Base-by-base conservation (phyloP, 2,888 invertebrate species). In the Spilarctia lutea region DNA sequence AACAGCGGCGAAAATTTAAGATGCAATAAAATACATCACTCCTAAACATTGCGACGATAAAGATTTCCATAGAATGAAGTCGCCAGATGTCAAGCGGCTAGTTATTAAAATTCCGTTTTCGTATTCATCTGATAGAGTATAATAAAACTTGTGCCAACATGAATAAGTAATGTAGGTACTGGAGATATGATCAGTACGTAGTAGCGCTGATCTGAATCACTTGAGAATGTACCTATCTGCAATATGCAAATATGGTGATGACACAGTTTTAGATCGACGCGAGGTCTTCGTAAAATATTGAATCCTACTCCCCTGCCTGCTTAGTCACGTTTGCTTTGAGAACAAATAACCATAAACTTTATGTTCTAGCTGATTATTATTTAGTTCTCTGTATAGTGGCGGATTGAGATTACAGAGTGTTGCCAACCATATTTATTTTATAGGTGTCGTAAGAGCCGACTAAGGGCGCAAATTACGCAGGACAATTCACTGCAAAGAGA, bases 121-220 rank as follows among this genome's bases (percentile, higher is more conserved):
- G 79, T 76, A 76, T 30, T 77, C 72, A 82, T 81, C 79, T 71
- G 77, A 76, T 79, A 80, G 71, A 76, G 75, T 66, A 85, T 78
- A 79, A 83, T 85, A 85, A 77, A 80, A 79, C 74, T 73, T 79
- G 73, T 79, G 80, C 77, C 42, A 67, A 76, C 78, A 81, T 81
- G 81, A 84, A 85, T 79, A 84, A 79, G 78, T 71, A 78, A 78
- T 81, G 72, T 67, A 69, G 66, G 66, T 78, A 72, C 69, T 42
- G 42, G 42, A 35, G 82, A 83, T 83, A 80, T 79, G 60, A 84
- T 84, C 80, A 75, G 73, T 66, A 68, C 60, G 48, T 68, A 74
- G 74, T 77, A 79, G 70, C 39, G 68, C 66, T 66, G 72, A 76
- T 79, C 73, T 80, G 82, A 82, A 77, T 84, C 83, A 83, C 70